These are phyloP conservation scores for Drosophila elegans DNA, from an alignment of 1,140 invertebrate genomes.

Conservation along the genomic window DNA sequence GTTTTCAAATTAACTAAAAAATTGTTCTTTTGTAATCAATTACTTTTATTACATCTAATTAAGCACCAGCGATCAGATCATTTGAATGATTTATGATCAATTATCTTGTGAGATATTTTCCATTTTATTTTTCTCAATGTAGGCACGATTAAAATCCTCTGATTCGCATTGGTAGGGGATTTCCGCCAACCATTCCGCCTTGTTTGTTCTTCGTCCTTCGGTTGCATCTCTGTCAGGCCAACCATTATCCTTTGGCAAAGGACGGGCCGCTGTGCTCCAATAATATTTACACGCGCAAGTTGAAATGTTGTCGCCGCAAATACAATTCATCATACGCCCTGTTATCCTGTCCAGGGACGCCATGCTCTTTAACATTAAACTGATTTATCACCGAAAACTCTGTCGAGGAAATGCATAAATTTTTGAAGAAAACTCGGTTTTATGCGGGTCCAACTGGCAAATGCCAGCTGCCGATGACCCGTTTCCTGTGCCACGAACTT, in stretches of 20 bases:
- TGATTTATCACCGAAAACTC: constrained; percentile 70
- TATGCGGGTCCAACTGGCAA: constrained; percentile 46
- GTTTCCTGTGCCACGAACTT: constrained; percentile 6
- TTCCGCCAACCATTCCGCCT: neutral
- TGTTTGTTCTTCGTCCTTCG: constrained; percentile 23
- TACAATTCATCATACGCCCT: constrained; percentile 69
- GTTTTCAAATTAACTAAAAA: no score
- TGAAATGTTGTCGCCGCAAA: constrained; percentile 66
- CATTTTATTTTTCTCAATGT: neutral
- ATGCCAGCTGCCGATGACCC: constrained; percentile 41
- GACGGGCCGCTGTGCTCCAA: constrained; percentile 48
- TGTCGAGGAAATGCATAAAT: constrained; percentile 63
- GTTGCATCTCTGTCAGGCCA: constrained; percentile 42
- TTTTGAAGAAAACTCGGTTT: constrained; percentile 52
- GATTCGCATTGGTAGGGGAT: neutral
- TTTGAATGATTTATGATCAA: no score
- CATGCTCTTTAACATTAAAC: constrained; percentile 52
- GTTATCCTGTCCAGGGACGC: constrained; percentile 25
- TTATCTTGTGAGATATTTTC: neutral
- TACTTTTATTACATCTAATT: no score
- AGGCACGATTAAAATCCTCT: constrained; percentile 28
- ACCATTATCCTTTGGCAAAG: constrained; percentile 53
- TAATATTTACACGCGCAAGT: constrained; percentile 73
- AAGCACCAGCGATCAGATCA: no score
- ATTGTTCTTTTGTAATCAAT: no score